These are phyloP conservation scores for Athripsodes cinereus DNA, from an alignment of 2,888 invertebrate genomes.

Conservation along the genomic window DNA sequence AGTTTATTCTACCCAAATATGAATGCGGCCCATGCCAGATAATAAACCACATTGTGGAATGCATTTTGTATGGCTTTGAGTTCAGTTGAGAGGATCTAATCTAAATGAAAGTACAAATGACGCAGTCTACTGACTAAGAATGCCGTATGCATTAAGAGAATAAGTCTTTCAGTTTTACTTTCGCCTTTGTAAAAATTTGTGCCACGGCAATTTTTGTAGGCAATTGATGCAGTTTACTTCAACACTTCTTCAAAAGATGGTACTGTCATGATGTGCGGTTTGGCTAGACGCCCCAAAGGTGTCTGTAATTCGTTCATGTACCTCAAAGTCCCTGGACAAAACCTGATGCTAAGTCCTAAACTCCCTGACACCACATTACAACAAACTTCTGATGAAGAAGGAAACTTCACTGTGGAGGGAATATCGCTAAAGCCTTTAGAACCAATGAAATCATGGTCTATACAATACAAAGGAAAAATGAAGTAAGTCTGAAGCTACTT, in stretches of 20 bases:
- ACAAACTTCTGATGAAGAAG: conserved; percentile 42
- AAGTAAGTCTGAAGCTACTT: conserved; percentile 37
- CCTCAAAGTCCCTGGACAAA: conserved; percentile 48
- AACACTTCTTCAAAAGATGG: conserved; percentile 57
- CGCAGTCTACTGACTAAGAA: no score
- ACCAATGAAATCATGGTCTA: conserved; percentile 65
- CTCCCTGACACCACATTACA: conserved; percentile 55
- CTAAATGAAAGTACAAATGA: no score
- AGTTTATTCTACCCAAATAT: no score
- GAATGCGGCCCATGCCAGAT: no score
- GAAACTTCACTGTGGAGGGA: conserved; percentile 55
- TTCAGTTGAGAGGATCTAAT: no score
- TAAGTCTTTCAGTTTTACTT: no score
- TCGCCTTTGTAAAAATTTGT: no score
- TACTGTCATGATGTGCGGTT: conserved; percentile 53
- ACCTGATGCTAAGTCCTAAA: conserved; percentile 53
- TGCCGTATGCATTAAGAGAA: no score
- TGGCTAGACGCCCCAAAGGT: conserved; percentile 51
- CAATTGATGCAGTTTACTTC: conserved; percentile 62
- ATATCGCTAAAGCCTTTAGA: conserved; percentile 52
- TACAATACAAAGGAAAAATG: conserved; percentile 60
- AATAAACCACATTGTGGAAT: no score
- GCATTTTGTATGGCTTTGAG: no score
- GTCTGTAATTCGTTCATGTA: conserved; percentile 57
- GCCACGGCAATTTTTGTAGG: no score